These are phyloP conservation scores for Myanophis thanlyinensis DNA, from an alignment of 2,113 vertebrate species.

Conservation along the genomic window DNA sequence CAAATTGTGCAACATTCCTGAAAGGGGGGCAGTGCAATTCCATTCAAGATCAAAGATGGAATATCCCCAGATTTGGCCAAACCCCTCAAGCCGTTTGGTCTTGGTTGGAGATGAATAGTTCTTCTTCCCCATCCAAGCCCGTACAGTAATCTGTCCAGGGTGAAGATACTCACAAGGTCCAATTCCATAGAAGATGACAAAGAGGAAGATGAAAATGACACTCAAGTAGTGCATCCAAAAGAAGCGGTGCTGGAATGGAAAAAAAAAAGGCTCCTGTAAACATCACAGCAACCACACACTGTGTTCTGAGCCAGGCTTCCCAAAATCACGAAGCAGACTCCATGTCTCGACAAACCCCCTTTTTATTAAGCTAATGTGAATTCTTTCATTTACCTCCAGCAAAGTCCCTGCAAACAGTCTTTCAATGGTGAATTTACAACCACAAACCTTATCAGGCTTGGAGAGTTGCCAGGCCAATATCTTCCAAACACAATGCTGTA, in stretches of 20 bases:
- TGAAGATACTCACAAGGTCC: constrained; percentile 73
- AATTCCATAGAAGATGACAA: constrained; percentile 74
- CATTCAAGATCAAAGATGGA: background rate
- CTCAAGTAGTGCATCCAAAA: constrained; percentile 86
- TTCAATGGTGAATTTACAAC: too few relatives aligned
- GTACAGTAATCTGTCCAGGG: background rate
- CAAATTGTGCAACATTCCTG: background rate
- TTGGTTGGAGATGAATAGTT: background rate
- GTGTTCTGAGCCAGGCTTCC: too few relatives aligned
- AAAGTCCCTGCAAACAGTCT: too few relatives aligned
- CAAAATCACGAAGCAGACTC: too few relatives aligned
- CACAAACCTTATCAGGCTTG: too few relatives aligned
- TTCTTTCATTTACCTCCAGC: too few relatives aligned
- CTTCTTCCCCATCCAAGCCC: background rate
- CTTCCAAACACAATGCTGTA: too few relatives aligned
- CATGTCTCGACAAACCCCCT: too few relatives aligned
- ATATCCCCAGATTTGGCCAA: background rate
- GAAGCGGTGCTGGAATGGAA: constrained; percentile 58
- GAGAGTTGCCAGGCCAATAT: too few relatives aligned
- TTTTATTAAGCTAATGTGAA: too few relatives aligned
- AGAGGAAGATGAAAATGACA: constrained; percentile 77
- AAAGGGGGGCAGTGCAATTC: background rate
- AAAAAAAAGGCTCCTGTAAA: background rate
- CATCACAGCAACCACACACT: background rate
- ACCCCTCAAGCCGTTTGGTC: background rate